Percentiles rank a stretch among this genome's conserved stretches.
phyloP scores from a whole-genome alignment of 2,888 invertebrate genomes.

The Myopa testacea region DNA sequence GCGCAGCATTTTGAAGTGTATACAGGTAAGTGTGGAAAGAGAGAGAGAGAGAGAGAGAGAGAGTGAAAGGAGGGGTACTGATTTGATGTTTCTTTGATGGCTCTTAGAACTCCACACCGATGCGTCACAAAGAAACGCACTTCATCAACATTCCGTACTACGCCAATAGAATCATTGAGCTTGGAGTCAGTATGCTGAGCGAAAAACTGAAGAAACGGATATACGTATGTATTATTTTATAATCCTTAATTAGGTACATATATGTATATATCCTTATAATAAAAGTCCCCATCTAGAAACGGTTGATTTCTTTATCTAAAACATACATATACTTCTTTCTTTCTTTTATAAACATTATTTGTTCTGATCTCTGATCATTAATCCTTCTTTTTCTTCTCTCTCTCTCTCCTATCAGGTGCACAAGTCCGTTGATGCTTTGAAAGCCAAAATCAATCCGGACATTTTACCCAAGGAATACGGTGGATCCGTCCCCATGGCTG shows the following conservation, averaged over 20 bases:
- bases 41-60: neutral
- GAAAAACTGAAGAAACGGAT: constrained; percentile 87
- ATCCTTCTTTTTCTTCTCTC: neutral
- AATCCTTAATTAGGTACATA: too few species aligned
- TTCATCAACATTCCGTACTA: constrained; percentile 87
- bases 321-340: neutral
- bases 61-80: neutral
- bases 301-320: neutral
- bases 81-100: neutral
- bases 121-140: constrained; percentile 90
- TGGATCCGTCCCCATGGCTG: constrained; percentile 81
- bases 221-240: constrained; percentile 72
- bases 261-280: too few species aligned
- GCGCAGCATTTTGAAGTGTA: constrained; percentile 80
- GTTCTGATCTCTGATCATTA: too few species aligned
- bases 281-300: too few species aligned
- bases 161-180: constrained; percentile 85
- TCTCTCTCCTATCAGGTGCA: constrained; percentile 73
- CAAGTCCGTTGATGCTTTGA: constrained; percentile 79
- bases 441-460: constrained; percentile 77
- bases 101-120: constrained; percentile 83
- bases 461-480: constrained; percentile 90
- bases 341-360: too few species aligned
- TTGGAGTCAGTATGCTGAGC: constrained; percentile 83
- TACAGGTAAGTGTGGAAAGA: constrained; percentile 72